phyloP scores from a whole-genome alignment of 2,113 vertebrate species.

The Leiothrix lutea region DNA sequence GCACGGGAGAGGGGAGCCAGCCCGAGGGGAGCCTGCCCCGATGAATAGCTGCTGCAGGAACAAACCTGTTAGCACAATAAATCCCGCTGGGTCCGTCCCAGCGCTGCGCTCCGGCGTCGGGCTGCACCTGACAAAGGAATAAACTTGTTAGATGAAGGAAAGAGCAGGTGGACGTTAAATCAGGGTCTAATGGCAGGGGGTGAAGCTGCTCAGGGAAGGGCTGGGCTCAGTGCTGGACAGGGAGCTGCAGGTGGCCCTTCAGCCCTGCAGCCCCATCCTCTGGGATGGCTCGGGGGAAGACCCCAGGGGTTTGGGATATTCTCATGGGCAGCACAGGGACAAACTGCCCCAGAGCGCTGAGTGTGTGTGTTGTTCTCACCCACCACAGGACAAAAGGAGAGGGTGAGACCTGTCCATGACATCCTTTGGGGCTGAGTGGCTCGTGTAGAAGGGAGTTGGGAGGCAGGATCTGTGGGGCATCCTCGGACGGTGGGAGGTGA shows the following conservation, averaged over 20 bases:
- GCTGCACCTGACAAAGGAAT: conserved; percentile 48
- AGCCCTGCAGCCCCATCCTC: rapidly evolving
- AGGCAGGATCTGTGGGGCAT: not conserved
- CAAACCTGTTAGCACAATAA: conserved; percentile 29
- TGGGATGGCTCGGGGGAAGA: not conserved
- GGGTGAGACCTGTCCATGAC: not conserved
- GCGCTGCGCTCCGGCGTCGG: not conserved
- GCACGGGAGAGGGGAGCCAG: not conserved
- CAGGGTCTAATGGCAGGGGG: not conserved
- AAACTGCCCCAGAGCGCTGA: not conserved
- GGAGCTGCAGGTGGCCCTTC: not conserved
- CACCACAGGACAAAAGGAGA: not conserved
- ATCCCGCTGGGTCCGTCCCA: not conserved
- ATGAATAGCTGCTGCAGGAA: not conserved
- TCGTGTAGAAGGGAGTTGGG: not conserved
- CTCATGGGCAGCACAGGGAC: not conserved
- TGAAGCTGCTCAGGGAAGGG: not conserved
- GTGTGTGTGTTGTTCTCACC: not conserved
- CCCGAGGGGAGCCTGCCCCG: not conserved
- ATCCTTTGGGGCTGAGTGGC: not conserved
- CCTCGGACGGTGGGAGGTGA: not conserved
- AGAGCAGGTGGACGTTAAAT: not conserved
- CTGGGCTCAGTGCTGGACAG: no score
- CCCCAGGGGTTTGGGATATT: not conserved
- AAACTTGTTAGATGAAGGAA: conserved; percentile 37